Evolutionary conservation across 2,797 vertebrate genomes (phyloP), one percentile per base, ranked within the genome.

Genomic region (Paedocypris micromegethes): DNA sequence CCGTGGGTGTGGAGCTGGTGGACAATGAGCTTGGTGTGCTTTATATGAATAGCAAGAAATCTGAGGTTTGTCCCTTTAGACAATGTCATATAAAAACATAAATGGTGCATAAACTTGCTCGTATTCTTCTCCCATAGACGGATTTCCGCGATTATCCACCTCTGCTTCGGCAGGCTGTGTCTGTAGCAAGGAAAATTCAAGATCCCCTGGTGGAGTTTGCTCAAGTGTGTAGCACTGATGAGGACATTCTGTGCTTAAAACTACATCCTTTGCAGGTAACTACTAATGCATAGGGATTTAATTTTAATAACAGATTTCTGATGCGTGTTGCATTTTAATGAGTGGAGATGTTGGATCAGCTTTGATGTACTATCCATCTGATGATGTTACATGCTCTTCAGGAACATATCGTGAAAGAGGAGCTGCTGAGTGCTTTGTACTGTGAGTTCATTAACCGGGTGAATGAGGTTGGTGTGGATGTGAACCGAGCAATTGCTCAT

Each of bases 11-110:
- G 64, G 96, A 99, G 76, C 86, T 99, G 71, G 88, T 99, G 57
- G 95, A 98, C 86, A 99, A 98, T 0, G 97, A 99, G 48, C 72
- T 99, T 75, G 92, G 93, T 56, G 91, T 92, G 2, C 88, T 99
- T n/a, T 99, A 99, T 81, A 99, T 99, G 97, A 98, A 98, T 87
- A 96, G 96, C 90, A 95, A 94, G 83, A 96, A 95, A 74, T 98
- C 97, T 2, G 96, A 99, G 93, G 97, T 98, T 78, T 38, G 40
- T 65, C 45, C 41, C 23, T 23, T 23, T 23, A 23, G 23, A 23
- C 23, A 23, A 23, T 38, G 3, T 55, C 38, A 41, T n/a, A 58
- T 2, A 5, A 7, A 2, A 55, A 54, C n/a, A 4, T 3, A 9
- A 47, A 40, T 45, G 5, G 37, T 53, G 5, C 3, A 41, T 48